Evolutionary conservation across 2,797 vertebrate species (phyloP).

Genomic region (Euphonia xanthogaster): DNA sequence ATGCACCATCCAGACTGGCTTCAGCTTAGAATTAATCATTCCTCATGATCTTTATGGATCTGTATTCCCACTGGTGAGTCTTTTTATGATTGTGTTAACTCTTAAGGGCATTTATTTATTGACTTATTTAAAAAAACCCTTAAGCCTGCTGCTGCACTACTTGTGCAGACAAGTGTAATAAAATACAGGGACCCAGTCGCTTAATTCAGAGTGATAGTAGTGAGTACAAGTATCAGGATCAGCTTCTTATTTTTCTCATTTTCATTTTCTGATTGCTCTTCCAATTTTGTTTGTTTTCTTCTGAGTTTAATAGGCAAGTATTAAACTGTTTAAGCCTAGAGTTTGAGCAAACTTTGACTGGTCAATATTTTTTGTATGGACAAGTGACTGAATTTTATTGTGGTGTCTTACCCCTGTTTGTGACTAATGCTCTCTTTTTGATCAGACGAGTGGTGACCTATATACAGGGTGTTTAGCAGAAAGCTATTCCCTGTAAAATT

Average conservation of each 20-base stretch:
- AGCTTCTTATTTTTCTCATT: not conserved
- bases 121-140: not conserved
- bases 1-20: not conserved
- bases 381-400: not conserved
- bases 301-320: not conserved
- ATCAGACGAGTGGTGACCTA: not conserved
- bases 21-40: not conserved
- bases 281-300: not conserved
- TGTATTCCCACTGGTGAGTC: not conserved
- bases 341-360: not conserved
- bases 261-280: not conserved
- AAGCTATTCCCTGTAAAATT: not conserved
- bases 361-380: not conserved
- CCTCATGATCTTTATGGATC: not conserved
- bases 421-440: not conserved
- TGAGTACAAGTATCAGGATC: not conserved
- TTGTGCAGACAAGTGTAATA: not conserved
- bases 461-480: not conserved
- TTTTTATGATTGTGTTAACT: not conserved
- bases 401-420: not conserved
- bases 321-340: not conserved
- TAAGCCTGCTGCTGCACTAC: not conserved
- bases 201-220: not conserved
- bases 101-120: not conserved
- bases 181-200: not conserved